Percentiles rank a stretch among this genome's conserved stretches.
Conservation (phyloP, 2,888 invertebrate genomes). For the Eurytoma californica region DNA sequence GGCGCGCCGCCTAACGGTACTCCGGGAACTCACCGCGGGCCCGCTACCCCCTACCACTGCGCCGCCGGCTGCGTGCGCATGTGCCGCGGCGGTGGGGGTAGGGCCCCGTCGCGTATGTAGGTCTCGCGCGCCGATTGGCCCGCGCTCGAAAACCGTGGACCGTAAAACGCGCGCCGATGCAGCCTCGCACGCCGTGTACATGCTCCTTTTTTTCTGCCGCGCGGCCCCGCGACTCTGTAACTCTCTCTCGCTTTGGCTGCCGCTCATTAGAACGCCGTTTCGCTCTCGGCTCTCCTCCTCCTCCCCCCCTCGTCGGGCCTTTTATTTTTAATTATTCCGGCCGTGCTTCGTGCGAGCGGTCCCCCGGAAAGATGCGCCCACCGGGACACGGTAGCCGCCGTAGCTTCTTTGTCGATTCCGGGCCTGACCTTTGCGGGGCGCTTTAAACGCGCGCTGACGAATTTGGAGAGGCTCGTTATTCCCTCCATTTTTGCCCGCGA, state of each 20-base stretch:
- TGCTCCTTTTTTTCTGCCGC: background rate
- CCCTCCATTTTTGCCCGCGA: too few relatives aligned
- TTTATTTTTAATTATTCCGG: constrained; percentile 35
- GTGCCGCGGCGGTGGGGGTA: background rate
- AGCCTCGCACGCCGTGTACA: constrained; percentile 1
- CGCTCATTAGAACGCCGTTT: constrained; percentile 27
- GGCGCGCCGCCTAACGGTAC: constrained; percentile 35
- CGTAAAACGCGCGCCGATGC: constrained; percentile 55
- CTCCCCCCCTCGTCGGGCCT: background rate
- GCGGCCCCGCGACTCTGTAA: background rate
- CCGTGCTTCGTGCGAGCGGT: constrained; percentile 7
- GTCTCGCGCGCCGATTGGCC: constrained; percentile 71
- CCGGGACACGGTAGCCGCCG: constrained; percentile 3
- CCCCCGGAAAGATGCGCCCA: background rate
- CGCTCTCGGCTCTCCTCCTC: background rate
- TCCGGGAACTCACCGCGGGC: constrained; percentile 24
- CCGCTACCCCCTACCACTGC: background rate
- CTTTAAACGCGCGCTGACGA: too few relatives aligned
- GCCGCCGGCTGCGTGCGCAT: background rate
- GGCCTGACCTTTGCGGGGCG: too few relatives aligned
- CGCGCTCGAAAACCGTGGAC: constrained; percentile 61
- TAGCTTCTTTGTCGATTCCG: too few relatives aligned
- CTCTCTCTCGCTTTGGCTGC: background rate
- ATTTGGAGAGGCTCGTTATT: too few relatives aligned
- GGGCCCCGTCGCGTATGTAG: constrained; percentile 67